A percentile compares a stretch with the other conserved stretches of the same genome.
Evolutionary conservation across 2,888 invertebrate species (phyloP).

Genomic region (Flabesymbios commensalis): DNA sequence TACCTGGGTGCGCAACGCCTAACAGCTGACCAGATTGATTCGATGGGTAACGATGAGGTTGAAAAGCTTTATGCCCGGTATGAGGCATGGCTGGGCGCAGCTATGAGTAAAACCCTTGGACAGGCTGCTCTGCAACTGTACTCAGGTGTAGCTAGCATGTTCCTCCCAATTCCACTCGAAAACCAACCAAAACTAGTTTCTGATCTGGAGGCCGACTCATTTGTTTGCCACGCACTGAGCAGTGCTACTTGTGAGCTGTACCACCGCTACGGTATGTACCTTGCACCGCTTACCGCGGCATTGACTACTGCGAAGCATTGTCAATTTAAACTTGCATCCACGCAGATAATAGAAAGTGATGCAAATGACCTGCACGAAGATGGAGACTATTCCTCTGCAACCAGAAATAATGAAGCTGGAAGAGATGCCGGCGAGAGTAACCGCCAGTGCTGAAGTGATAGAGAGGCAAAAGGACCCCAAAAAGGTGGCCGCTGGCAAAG

Average conservation of each 20-base stretch:
- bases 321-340: neutral
- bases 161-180: neutral
- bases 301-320: neutral
- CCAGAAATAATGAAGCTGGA: no score
- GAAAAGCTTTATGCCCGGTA: conserved; percentile 6
- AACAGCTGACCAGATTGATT: conserved; percentile 1
- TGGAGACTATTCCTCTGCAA: no score
- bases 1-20: neutral
- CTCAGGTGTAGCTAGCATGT: neutral
- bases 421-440: no score
- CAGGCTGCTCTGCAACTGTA: neutral
- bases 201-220: conserved; percentile 8
- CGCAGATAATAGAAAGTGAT: neutral
- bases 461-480: neutral
- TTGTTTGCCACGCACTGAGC: conserved; percentile 1
- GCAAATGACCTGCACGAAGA: no score
- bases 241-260: conserved; percentile 1
- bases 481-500: neutral
- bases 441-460: neutral
- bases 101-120: conserved; percentile 6
- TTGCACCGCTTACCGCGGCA: conserved; percentile 1
- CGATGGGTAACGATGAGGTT: conserved; percentile 1
- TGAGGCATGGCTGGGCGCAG: conserved; percentile 6
- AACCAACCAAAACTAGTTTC: neutral
- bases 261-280: conserved; percentile 4